Base-by-base conservation (phyloP, 1,140 invertebrate species). In the Andricus grossulariae region DNA sequence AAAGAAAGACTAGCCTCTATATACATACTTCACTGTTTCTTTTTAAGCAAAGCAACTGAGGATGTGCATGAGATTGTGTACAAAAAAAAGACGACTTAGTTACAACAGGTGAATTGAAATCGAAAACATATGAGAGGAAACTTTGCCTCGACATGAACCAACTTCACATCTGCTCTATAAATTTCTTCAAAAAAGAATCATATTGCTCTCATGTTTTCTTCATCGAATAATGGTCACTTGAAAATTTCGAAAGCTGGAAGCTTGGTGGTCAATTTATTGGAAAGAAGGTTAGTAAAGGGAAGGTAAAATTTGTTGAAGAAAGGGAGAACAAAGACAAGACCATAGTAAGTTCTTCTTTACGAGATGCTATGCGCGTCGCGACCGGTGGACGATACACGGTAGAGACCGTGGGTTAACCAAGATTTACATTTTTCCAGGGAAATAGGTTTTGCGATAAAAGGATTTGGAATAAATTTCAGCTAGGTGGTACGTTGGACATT, bases 381-480 rank as follows among this genome's bases (percentile, higher is more conserved):
- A 66, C 60, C 77, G 80, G n/a, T 76, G 72, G 74, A 76, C 32
- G 74, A 71, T 66, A 66, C 60, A 66, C 60, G 60, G 60, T 39
- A 25, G 60, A 12, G 19, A 21, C 60, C 21, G 77, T 16, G 76
- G 74, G 76, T 76, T 86, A 83, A 86, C 83, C 85, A 85, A 84
- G 82, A 88, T 88, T 87, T 87, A 87, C 83, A 87, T 88, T 87
- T 85, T 87, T 84, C 82, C 82, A 74, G 77, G 82, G 80, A 88
- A 88, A 88, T 86, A 86, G 83, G 85, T 87, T 88, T 86, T 77
- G 82, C 86, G 87, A 88, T 88, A 89, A 88, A 89, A 87, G 86
- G 86, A 86, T 88, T 86, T 85, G 82, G 85, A 88, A 88, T 88
- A 88, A 88, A 88, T 88, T 88, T 84, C 60, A 82, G 81, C 82